Conservation (phyloP, 2,113 vertebrate species). For the Bucco capensis region DNA sequence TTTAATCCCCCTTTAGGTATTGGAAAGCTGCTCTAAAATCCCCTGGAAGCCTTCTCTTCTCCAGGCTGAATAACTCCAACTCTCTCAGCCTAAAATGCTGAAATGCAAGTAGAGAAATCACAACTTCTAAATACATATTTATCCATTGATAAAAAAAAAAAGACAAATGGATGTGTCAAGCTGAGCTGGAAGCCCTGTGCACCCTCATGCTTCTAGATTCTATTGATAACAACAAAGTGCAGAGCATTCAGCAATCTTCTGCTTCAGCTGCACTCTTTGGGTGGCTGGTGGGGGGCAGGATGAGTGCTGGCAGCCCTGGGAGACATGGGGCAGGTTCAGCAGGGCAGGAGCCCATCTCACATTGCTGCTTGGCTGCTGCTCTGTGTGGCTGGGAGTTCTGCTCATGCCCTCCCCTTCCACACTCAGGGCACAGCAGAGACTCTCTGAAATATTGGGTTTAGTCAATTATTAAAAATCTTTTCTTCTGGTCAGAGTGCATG, state of each 20-base stretch:
- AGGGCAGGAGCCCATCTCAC: background rate
- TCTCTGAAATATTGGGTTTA: background rate
- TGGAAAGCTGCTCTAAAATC: no score
- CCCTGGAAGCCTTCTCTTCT: no score
- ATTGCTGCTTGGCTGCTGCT: background rate
- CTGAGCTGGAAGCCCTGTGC: background rate
- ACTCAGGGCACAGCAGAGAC: background rate
- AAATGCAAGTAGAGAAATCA: background rate
- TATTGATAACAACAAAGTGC: background rate
- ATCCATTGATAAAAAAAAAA: background rate
- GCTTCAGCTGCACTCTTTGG: background rate
- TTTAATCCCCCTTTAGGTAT: no score
- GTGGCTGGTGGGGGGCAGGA: background rate
- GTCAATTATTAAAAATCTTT: background rate
- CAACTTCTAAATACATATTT: background rate
- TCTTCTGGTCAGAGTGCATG: background rate
- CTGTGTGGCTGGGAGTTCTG: fast-evolving
- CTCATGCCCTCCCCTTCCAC: background rate
- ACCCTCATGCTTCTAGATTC: background rate
- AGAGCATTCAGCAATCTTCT: background rate
- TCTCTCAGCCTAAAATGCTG: no score
- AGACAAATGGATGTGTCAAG: background rate
- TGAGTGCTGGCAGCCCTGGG: fast-evolving
- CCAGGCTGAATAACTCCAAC: no score
- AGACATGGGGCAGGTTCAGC: fast-evolving